Percentiles rank a stretch among this genome's conserved stretches.
phyloP scores from a whole-genome alignment of 2,888 invertebrate genomes.

The Sminthurides aquaticus region DNA sequence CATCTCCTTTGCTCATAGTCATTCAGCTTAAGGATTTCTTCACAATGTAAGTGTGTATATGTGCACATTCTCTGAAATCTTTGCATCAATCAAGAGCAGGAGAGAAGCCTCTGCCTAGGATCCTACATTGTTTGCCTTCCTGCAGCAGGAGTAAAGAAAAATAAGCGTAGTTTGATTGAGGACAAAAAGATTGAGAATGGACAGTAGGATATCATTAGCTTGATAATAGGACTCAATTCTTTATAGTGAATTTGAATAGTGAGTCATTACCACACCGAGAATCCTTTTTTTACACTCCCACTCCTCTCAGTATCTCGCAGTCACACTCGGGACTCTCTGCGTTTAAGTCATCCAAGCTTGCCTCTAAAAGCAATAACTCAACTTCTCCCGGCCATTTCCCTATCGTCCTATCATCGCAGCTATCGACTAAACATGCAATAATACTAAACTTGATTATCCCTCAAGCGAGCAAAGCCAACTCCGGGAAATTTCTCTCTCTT shows the following conservation, averaged over 20 bases:
- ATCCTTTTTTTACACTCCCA: not conserved
- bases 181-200: slow-evolving; percentile 1
- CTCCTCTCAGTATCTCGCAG: no score
- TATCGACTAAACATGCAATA: not conserved
- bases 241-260: slow-evolving; percentile 18
- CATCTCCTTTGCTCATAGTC: not conserved
- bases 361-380: no score
- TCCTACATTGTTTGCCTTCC: not conserved
- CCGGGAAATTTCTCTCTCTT: no score
- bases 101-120: not conserved
- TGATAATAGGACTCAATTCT: slow-evolving; percentile 21
- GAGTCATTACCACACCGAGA: slow-evolving; percentile 11
- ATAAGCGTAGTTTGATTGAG: not conserved
- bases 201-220: slow-evolving; percentile 23
- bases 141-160: not conserved
- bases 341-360: not conserved
- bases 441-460: no score
- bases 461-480: no score
- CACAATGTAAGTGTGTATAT: no score
- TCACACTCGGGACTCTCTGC: not conserved
- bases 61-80: not conserved
- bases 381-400: no score
- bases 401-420: no score
- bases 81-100: not conserved
- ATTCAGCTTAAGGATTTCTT: no score